phyloP scores from a whole-genome alignment of 1,140 invertebrate genomes.

The Drosophila nebulosa region DNA sequence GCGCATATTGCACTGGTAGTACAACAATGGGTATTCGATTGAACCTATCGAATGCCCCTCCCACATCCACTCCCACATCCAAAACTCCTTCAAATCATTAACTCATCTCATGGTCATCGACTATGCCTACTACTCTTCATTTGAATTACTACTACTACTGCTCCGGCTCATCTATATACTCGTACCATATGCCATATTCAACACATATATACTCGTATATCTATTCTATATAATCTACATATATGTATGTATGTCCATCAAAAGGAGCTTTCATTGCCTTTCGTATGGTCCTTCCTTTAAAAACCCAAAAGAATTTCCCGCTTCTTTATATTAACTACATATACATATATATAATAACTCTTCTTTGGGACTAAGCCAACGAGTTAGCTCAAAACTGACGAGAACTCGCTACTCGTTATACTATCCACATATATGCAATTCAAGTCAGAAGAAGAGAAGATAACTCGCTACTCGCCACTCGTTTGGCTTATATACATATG shows the following conservation, averaged over 20 bases:
- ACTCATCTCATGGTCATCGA: conserved; percentile 23
- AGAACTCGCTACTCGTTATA: no score
- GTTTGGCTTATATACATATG: neutral
- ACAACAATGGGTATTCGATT: conserved; percentile 68
- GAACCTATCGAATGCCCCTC: conserved; percentile 63
- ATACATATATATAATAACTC: conserved; percentile 12
- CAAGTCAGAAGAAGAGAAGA: no score
- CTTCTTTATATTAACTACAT: conserved; percentile 28
- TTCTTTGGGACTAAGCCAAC: neutral
- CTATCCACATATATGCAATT: no score
- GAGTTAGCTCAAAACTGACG: no score
- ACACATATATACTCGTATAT: conserved; percentile 43
- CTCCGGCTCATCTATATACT: conserved; percentile 43
- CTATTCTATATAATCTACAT: conserved; percentile 39
- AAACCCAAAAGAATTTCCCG: conserved; percentile 14
- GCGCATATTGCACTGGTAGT: conserved; percentile 81
- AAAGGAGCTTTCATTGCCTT: conserved; percentile 41
- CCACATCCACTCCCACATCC: neutral
- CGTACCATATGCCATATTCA: conserved; percentile 49
- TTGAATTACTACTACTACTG: conserved; percentile 39
- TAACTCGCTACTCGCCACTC: neutral
- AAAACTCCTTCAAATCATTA: conserved; percentile 10
- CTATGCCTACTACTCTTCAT: conserved; percentile 20
- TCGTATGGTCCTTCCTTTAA: neutral
- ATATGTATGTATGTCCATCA: conserved; percentile 18